These are phyloP conservation scores for Tachina lurida DNA, from an alignment of 2,888 invertebrate genomes.

Conservation along the genomic window DNA sequence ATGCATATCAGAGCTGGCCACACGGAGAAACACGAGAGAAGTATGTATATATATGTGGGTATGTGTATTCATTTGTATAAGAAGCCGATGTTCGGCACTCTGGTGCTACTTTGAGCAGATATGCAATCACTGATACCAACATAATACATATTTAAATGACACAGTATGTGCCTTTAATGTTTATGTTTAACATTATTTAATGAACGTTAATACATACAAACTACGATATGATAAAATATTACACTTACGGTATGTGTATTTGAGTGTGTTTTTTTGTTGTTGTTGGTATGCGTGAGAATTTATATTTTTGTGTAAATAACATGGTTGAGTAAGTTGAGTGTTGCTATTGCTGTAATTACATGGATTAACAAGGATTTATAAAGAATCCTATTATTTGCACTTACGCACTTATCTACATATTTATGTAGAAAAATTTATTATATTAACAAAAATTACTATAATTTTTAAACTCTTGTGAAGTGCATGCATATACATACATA, in stretches of 20 bases:
- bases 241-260: conserved; percentile 9
- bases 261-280: not conserved
- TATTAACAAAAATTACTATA: conserved; percentile 7
- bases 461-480: not conserved
- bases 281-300: conserved; percentile 38
- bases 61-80: too few species aligned
- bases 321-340: conserved; percentile 51
- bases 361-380: conserved; percentile 71
- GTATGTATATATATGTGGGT: too few species aligned
- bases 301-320: conserved; percentile 52
- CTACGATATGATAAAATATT: conserved; percentile 32
- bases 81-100: too few species aligned
- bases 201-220: conserved; percentile 21
- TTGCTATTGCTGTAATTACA: conserved; percentile 69
- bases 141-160: conserved; percentile 9
- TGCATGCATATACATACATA: too few species aligned
- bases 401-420: not conserved
- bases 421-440: conserved; percentile 8
- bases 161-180: conserved; percentile 45
- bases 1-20: too few species aligned
- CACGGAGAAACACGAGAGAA: too few species aligned
- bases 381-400: conserved; percentile 57
- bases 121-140: conserved; percentile 1
- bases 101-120: too few species aligned
- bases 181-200: conserved; percentile 62